Base-by-base conservation (phyloP, 2,888 invertebrate species). In the Aplocera efformata region DNA sequence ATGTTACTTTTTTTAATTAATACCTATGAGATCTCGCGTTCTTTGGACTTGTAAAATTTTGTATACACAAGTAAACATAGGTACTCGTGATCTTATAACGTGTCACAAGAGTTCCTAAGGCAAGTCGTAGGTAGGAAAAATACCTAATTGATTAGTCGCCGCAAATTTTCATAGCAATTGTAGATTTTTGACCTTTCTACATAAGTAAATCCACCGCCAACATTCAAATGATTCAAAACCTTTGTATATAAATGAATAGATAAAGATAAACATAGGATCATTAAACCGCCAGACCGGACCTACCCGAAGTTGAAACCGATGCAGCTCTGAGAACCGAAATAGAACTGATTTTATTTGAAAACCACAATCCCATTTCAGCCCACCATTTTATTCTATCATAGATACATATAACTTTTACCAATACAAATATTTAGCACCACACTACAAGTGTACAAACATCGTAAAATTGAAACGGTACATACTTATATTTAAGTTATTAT, bases 391-490 rank as follows among this genome's bases (percentile, higher is more conserved):
- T 34, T 30, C 32, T 36, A 31, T 32, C 22, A 28, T 9, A 32
- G 38, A 23, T 8, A 33, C 37, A 47, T 49, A 52, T 54, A 54
- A 52, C 44, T 53, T 36, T 54, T 55, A 53, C 48, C 45, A 38
- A 42, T 48, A 42, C 48, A 55, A 58, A 50, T 56, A 60, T 67
- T 67, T 51, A 59, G 52, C 56, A 57, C 59, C 55, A 46, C 54
- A 60, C 38, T 53, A 52, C 66, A 70, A 59, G 63, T 83, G 80
- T 67, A 74, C 65, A 81, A 83, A 80, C 83, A 80, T 67, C 67
- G 60, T 79, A 64, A 76, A 76, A 57, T 40, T 7, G 48, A 57
- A 67, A 63, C 58, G 52, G 58, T 59, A 53, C 53, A 29, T 63
- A 63, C 54, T 59, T 48, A 56, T 46, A 50, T 60, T 52, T 56